Evolutionary conservation across 2,888 invertebrate species (phyloP), one percentile per base, ranked within the genome.

Genomic region (Spisula solida): DNA sequence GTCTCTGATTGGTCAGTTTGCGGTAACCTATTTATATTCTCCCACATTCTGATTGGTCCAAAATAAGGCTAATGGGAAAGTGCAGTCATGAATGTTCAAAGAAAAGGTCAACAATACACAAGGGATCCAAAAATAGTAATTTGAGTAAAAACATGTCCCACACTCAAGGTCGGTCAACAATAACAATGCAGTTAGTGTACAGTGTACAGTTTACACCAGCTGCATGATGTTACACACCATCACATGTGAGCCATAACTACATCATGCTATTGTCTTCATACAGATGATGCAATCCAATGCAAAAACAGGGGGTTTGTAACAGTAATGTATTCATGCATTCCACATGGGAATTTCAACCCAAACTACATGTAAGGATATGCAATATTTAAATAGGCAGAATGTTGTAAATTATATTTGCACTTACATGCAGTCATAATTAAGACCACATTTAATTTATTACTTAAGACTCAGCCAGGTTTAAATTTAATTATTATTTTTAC

Each of bases 51-150:
- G 34, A 75, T 75, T 75, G 75, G 75, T 75, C 20, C 2, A 31
- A 34, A 75, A 34, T 10, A 16, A 34, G 75, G 75, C 75, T 75
- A 75, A 75, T 75, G 34, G 2, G 29, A 75, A 75, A 66, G 25
- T 31, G 75, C 75, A 75, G 75, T 31, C 75, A 75, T 75, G 75
- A 75, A 31, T 75, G 75, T 25, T 18, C 18, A 34, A 16, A 34
- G 75, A 75, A 75, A 75, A 75, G 75, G 75, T 75, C 75, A 75
- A 31, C 75, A 31, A 34, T 75, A 75, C 75, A 75, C 14, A 18
- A 29, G 75, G 31, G 75, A 75, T 75, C 75, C 75, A 75, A 75
- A 75, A 75, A 75, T 75, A 75, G 75, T 75, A 34, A 31, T 75
- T 31, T 31, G 75, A 75, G 75, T 75, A 75, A 75, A 75, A 34